These are phyloP conservation scores for Panonychus citri DNA, from an alignment of 1,140 invertebrate genomes.

Conservation along the genomic window DNA sequence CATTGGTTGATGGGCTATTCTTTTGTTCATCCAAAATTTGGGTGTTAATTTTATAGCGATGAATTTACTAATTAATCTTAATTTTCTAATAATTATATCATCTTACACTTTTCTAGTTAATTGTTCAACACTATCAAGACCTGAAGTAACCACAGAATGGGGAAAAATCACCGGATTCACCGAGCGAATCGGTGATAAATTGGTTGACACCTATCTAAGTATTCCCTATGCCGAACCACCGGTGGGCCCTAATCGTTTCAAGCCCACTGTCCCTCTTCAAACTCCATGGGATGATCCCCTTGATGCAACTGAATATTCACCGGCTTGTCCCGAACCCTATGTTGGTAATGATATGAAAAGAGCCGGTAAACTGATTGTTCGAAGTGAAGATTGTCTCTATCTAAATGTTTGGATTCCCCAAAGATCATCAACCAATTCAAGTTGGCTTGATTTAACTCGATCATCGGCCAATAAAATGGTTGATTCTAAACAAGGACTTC, in stretches of 20 bases:
- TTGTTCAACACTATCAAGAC: background rate
- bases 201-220: slow-evolving; percentile 22
- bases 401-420: slow-evolving; percentile 55
- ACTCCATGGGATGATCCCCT: slow-evolving; percentile 47
- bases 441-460: too few relatives aligned
- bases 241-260: slow-evolving; percentile 24
- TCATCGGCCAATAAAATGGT: too few relatives aligned
- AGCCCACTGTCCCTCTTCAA: slow-evolving; percentile 22
- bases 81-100: too few relatives aligned
- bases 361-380: background rate
- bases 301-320: slow-evolving; percentile 22
- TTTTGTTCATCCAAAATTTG: too few relatives aligned
- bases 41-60: too few relatives aligned
- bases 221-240: slow-evolving; percentile 30
- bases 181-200: background rate
- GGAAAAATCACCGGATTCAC: background rate
- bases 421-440: background rate
- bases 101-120: too few relatives aligned
- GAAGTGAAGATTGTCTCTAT: slow-evolving; percentile 66
- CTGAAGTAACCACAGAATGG: background rate
- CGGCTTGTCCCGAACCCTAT: slow-evolving; percentile 20
- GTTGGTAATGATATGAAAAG: background rate
- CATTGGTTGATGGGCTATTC: too few relatives aligned
- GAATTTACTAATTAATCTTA: too few relatives aligned
- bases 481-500: background rate